Conservation (phyloP, 2,797 vertebrate genomes). For the Gadopsis bispinosus region DNA sequence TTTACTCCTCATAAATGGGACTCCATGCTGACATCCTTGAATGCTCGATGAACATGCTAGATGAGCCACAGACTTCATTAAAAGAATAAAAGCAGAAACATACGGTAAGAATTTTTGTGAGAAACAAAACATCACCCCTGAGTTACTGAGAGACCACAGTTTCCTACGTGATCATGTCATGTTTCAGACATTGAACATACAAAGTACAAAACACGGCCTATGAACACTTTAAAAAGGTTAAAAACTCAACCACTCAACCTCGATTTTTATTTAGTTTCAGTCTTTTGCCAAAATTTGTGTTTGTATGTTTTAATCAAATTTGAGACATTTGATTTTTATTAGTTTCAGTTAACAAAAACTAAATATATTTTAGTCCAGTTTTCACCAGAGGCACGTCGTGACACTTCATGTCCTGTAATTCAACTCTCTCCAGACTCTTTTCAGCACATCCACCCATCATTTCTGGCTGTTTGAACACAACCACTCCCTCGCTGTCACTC, state of each 20-base stretch:
- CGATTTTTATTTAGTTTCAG: background rate
- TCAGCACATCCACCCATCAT: no score
- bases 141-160: background rate
- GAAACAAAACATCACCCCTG: background rate
- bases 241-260: no score
- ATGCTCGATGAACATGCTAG: conserved; percentile 2
- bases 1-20: conserved; percentile 13
- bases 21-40: conserved; percentile 10
- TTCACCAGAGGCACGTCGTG: background rate
- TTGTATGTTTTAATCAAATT: background rate
- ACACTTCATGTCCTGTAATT: no score
- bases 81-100: background rate
- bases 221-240: no score
- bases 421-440: no score
- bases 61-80: conserved; percentile 18
- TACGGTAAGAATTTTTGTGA: background rate
- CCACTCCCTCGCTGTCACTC: no score
- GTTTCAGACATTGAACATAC: no score
- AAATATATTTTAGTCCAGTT: background rate
- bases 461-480: no score
- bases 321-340: background rate
- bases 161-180: background rate
- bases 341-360: no score
- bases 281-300: background rate
- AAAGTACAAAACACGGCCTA: no score